phyloP scores from a whole-genome alignment of 2,888 invertebrate genomes.

The Scrobipalpa atriplicella region DNA sequence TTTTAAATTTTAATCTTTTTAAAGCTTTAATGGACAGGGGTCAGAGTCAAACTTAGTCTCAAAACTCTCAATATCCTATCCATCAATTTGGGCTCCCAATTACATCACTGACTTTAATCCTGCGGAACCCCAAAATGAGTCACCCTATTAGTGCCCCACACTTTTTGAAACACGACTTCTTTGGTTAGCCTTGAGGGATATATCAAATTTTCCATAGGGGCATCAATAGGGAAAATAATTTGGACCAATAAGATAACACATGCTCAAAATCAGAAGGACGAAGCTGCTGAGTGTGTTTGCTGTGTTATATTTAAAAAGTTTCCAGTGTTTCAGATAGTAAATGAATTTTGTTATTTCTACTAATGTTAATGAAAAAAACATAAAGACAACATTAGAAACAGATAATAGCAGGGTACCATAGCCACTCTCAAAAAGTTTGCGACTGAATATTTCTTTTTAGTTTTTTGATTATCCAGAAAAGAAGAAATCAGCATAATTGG shows the following conservation, averaged over 20 bases:
- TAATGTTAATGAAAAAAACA: too few relatives aligned
- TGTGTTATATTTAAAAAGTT: too few relatives aligned
- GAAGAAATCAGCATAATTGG: too few relatives aligned
- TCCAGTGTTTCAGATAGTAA: too few relatives aligned
- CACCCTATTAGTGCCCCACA: background rate
- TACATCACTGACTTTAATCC: conserved; percentile 46
- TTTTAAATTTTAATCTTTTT: background rate
- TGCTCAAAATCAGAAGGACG: too few relatives aligned
- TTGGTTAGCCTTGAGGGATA: background rate
- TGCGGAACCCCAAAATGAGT: conserved; percentile 39
- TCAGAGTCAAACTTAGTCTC: background rate
- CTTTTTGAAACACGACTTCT: conserved; percentile 7
- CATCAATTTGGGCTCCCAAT: conserved; percentile 47
- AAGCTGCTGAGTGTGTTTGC: too few relatives aligned
- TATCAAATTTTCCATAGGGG: background rate
- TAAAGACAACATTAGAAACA: too few relatives aligned
- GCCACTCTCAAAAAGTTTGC: too few relatives aligned
- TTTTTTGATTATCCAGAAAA: too few relatives aligned
- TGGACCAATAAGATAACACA: background rate
- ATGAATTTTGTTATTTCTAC: too few relatives aligned
- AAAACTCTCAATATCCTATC: conserved; percentile 35
- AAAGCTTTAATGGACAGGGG: background rate
- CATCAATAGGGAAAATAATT: background rate
- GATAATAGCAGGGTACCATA: too few relatives aligned
- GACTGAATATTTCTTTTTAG: too few relatives aligned